Percentiles rank a stretch among this genome's conserved stretches.
Evolutionary conservation across 2,113 vertebrate genomes (phyloP).

Genomic region (Caracal caracal): DNA sequence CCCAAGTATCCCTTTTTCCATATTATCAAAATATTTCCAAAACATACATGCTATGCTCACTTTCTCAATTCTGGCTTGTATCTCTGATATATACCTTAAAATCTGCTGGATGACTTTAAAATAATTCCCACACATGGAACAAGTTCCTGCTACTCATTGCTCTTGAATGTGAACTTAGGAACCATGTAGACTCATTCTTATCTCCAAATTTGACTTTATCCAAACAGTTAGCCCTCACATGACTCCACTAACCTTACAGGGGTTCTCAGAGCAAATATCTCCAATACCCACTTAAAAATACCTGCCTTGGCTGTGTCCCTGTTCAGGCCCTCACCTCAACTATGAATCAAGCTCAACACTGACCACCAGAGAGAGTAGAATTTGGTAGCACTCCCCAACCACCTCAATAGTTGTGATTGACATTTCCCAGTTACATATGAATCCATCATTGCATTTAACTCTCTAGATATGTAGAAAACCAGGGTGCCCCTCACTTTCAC

Average conservation of each 20-base stretch:
- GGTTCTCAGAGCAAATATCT: not conserved
- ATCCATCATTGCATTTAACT: not conserved
- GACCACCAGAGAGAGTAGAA: not conserved
- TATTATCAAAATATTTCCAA: not conserved
- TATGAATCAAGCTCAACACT: not conserved
- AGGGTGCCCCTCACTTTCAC: not conserved
- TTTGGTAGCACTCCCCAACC: not conserved
- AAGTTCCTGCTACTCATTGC: not conserved
- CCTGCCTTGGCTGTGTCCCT: not conserved
- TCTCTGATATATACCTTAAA: not conserved
- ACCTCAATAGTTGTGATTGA: too few relatives aligned
- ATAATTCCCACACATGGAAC: not conserved
- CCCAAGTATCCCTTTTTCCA: not conserved
- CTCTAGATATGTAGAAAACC: not conserved
- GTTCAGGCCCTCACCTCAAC: not conserved
- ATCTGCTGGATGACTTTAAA: not conserved
- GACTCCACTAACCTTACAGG: not conserved
- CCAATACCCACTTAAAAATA: too few relatives aligned
- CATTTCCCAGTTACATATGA: not conserved
- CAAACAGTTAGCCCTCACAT: not conserved
- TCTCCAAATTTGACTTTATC: not conserved
- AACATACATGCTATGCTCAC: not conserved
- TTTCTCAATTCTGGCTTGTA: not conserved
- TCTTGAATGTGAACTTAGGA: not conserved
- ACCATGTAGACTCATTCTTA: not conserved